phyloP scores from a whole-genome alignment of 2,113 vertebrate species.

The Tyto alba region DNA sequence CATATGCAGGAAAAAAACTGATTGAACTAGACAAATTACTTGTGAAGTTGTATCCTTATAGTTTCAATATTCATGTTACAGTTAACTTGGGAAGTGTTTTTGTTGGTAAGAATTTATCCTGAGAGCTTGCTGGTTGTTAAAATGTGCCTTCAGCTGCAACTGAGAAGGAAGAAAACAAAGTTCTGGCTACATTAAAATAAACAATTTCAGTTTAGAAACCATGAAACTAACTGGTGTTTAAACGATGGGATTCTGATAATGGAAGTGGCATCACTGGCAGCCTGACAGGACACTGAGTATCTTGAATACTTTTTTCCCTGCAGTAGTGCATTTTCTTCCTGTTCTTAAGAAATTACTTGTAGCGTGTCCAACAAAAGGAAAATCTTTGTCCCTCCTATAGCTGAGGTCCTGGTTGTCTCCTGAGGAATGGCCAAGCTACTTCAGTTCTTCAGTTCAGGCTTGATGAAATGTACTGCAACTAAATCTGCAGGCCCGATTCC shows the following conservation, averaged over 20 bases:
- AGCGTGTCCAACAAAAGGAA: neutral
- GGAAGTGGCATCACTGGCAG: neutral
- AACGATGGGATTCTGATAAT: neutral
- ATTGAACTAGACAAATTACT: neutral
- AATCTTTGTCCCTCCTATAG: neutral
- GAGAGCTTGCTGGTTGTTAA: slow-evolving; percentile 14
- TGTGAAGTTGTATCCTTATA: slow-evolving; percentile 9
- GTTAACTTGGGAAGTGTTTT: neutral
- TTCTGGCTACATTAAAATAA: neutral
- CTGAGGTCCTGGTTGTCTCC: neutral
- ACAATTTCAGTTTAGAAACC: neutral
- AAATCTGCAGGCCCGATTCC: neutral
- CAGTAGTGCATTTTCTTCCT: neutral
- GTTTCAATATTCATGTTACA: neutral
- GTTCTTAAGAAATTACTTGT: neutral
- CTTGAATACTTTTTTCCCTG: neutral
- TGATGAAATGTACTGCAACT: neutral
- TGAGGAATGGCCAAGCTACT: neutral
- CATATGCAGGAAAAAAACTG: neutral
- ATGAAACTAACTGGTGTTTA: neutral
- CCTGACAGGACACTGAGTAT: accelerated
- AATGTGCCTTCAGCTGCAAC: slow-evolving; percentile 6
- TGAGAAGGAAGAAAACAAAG: neutral
- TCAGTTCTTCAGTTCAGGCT: neutral
- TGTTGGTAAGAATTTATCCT: slow-evolving; percentile 14